Conservation (phyloP, 2,888 invertebrate genomes). For the Apodemia zela region DNA sequence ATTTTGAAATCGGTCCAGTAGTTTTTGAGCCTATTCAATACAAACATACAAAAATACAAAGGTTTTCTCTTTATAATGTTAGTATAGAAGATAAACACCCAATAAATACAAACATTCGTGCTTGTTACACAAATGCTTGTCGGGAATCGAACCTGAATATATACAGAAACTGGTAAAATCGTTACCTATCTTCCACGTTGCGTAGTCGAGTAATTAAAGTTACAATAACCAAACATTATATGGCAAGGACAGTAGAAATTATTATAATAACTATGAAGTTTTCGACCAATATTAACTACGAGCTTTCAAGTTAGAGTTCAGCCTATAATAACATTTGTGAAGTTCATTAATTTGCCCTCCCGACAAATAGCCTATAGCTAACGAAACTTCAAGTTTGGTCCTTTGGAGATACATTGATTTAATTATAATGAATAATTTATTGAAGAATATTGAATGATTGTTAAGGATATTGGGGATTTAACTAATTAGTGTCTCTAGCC, state of each 20-base stretch:
- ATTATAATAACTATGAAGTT: slow-evolving; percentile 14
- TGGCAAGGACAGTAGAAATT: neutral
- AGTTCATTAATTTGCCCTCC: slow-evolving; percentile 13
- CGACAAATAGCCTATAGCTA: slow-evolving; percentile 1
- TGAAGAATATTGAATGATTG: neutral
- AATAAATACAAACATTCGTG: too few species aligned
- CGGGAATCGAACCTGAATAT: too few species aligned
- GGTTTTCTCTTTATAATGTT: too few species aligned
- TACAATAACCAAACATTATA: neutral
- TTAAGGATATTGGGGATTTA: neutral
- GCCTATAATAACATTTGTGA: slow-evolving; percentile 15
- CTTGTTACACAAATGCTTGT: too few species aligned
- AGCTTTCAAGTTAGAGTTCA: slow-evolving; percentile 7
- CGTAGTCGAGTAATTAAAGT: neutral
- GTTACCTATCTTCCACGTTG: neutral
- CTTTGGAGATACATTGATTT: slow-evolving; percentile 6
- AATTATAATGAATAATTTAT: slow-evolving; percentile 14
- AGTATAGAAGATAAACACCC: too few species aligned
- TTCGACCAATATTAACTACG: slow-evolving; percentile 3
- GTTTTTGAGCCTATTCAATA: too few species aligned
- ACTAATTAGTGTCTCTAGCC: neutral
- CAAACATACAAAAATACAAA: too few species aligned
- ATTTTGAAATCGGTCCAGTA: too few species aligned
- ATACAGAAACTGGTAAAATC: neutral
- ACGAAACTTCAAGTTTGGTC: slow-evolving; percentile 4